Percentiles rank a stretch among this genome's conserved stretches.
phyloP scores from a whole-genome alignment of 2,888 invertebrate species.

The Apantesis nais region DNA sequence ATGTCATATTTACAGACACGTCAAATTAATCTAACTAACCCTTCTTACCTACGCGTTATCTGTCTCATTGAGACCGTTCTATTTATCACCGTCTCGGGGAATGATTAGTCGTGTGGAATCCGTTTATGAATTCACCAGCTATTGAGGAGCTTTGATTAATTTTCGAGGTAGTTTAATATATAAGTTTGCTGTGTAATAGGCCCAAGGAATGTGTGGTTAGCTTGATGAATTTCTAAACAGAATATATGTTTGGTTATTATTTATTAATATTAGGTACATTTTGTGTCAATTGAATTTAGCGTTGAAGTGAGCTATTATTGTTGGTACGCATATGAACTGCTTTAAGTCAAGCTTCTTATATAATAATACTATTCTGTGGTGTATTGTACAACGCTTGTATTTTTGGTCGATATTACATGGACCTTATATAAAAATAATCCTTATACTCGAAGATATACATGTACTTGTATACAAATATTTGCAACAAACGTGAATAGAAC shows the following conservation, averaged over 20 bases:
- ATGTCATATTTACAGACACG: conserved; percentile 23
- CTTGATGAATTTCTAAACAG: conserved; percentile 7
- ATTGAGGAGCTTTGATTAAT: conserved; percentile 57
- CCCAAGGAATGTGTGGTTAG: conserved; percentile 8
- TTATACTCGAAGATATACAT: too few relatives aligned
- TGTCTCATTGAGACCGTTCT: conserved; percentile 25
- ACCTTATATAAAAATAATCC: too few relatives aligned
- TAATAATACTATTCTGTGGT: neutral
- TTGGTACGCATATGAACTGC: neutral
- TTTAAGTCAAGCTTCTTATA: neutral
- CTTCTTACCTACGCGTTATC: conserved; percentile 29
- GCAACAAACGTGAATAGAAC: neutral
- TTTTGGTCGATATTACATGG: neutral
- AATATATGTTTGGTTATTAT: neutral
- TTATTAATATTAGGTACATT: conserved; percentile 3
- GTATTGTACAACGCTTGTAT: neutral
- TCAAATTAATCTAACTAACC: conserved; percentile 24
- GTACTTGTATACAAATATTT: neutral
- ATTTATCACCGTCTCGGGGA: conserved; percentile 64
- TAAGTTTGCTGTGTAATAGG: conserved; percentile 18
- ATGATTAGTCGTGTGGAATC: conserved; percentile 64
- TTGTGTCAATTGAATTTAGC: neutral
- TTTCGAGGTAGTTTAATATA: conserved; percentile 37
- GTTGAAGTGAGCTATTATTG: neutral
- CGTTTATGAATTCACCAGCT: conserved; percentile 55